Conservation (phyloP, 2,113 vertebrate species). For the Cyphomyrus discorhynchus region DNA sequence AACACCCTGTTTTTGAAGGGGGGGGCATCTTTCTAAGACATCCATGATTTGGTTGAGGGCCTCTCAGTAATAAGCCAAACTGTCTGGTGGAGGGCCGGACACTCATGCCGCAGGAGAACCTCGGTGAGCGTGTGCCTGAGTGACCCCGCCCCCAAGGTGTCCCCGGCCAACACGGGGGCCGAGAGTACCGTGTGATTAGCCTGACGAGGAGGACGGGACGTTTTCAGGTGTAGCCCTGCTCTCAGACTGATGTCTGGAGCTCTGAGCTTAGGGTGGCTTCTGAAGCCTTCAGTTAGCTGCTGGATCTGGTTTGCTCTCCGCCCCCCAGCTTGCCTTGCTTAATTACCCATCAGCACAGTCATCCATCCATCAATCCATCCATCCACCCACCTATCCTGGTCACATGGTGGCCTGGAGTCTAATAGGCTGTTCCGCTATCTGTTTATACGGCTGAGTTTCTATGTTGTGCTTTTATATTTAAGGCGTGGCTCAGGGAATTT, state of each 20-base stretch:
- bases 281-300: conserved; percentile 54
- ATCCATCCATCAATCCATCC: background rate
- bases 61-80: conserved; percentile 54
- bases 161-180: conserved; percentile 63
- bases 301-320: conserved; percentile 28
- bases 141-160: conserved; percentile 51
- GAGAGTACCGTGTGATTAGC: conserved; percentile 62
- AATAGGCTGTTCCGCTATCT: background rate
- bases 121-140: conserved; percentile 60
- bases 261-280: conserved; percentile 52
- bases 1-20: conserved; percentile 59
- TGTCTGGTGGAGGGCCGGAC: conserved; percentile 29
- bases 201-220: conserved; percentile 41
- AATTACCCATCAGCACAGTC: background rate
- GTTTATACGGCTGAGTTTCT: background rate
- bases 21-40: conserved; percentile 48
- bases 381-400: background rate
- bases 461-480: background rate
- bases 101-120: conserved; percentile 39
- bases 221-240: conserved; percentile 38
- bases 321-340: background rate
- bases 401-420: background rate
- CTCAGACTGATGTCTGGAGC: conserved; percentile 65
- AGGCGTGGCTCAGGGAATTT: background rate
- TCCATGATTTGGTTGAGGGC: conserved; percentile 44